Conservation (phyloP, 1,140 invertebrate genomes). For the Bombus sylvicola region DNA sequence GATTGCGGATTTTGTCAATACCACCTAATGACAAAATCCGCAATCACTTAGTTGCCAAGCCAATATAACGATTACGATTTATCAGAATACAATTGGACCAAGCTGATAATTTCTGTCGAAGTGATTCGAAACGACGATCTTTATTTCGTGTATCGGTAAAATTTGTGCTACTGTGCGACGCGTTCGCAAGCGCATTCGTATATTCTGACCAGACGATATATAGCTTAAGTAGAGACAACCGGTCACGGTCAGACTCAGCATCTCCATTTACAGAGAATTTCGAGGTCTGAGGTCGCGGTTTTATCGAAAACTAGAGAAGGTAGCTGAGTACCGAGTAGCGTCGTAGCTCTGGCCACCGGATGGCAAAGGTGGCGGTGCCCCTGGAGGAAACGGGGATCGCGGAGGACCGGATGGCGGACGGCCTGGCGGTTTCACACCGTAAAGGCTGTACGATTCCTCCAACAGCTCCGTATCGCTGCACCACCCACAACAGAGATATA, state of each 20-base stretch:
- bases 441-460: constrained; percentile 91
- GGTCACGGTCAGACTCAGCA: neutral
- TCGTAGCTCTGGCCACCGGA: constrained; percentile 84
- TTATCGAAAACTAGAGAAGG: constrained; percentile 29
- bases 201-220: constrained; percentile 15
- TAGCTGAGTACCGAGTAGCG: constrained; percentile 82
- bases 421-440: constrained; percentile 88
- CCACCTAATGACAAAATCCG: too few species aligned
- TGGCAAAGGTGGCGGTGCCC: constrained; percentile 82
- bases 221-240: neutral
- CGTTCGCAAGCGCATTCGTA: constrained; percentile 46
- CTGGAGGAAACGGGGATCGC: constrained; percentile 80
- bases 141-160: too few species aligned
- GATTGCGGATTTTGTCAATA: too few species aligned
- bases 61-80: too few species aligned
- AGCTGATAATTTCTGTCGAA: too few species aligned
- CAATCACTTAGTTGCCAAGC: too few species aligned
- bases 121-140: too few species aligned
- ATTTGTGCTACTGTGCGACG: neutral
- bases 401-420: constrained; percentile 84
- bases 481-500: constrained; percentile 79
- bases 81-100: too few species aligned
- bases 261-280: neutral
- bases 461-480: constrained; percentile 89
- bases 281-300: neutral